A percentile compares a stretch with the other conserved stretches of the same genome.
Evolutionary conservation across 2,888 invertebrate genomes (phyloP).

Genomic region (Dicyrtoma fusca): DNA sequence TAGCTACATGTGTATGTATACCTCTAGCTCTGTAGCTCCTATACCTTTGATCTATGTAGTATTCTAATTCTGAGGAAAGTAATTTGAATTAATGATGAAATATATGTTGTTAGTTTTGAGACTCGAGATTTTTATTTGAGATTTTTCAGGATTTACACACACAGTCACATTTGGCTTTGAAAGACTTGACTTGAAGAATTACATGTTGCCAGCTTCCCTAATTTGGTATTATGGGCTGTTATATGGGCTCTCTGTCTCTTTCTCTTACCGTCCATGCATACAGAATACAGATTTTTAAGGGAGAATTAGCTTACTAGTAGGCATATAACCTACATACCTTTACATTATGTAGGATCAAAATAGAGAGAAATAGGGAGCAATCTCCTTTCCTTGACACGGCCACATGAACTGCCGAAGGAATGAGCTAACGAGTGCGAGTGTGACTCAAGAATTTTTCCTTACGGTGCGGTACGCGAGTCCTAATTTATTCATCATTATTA

Average conservation of each 20-base stretch:
- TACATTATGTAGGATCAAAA: background rate
- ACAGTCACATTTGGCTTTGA: no score
- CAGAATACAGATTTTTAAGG: no score
- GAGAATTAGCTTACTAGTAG: no score
- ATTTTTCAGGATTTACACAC: no score
- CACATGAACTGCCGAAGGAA: background rate
- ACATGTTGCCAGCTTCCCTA: slow-evolving; percentile 19
- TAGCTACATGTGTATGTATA: no score
- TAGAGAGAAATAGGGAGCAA: background rate
- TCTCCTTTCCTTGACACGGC: background rate
- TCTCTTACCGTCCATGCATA: no score
- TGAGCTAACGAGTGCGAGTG: slow-evolving; percentile 4
- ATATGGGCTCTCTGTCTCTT: background rate
- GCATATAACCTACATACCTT: background rate
- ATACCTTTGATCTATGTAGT: background rate
- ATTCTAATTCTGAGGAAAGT: no score
- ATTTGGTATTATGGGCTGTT: slow-evolving; percentile 30
- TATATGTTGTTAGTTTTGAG: no score
- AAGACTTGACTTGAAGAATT: background rate
- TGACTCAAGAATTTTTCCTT: slow-evolving; percentile 15
- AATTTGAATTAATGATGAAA: no score
- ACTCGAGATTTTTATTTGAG: no score
- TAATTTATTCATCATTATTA: slow-evolving; percentile 29
- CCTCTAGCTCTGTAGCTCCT: background rate
- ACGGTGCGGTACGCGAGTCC: slow-evolving; percentile 17